Evolutionary conservation across 2,113 vertebrate species (phyloP).

Genomic region (Ophiodon elongatus): DNA sequence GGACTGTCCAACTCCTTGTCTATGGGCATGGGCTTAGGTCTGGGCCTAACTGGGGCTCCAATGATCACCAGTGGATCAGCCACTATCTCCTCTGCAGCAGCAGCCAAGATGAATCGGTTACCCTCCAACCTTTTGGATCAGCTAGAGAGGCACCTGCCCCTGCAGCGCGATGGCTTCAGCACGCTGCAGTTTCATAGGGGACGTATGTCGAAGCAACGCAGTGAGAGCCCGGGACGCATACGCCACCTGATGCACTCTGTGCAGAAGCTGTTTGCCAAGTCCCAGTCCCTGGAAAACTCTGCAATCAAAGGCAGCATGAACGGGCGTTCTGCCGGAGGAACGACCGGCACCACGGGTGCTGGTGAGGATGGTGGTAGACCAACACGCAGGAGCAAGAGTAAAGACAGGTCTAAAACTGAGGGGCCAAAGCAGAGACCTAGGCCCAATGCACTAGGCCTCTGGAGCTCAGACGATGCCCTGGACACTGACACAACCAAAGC

Average conservation of each 20-base stretch:
- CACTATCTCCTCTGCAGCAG: constrained; percentile 84
- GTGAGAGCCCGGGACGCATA: constrained; percentile 96
- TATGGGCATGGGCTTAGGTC: constrained; percentile 83
- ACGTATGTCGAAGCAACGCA: constrained; percentile 91
- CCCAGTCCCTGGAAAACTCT: constrained; percentile 91
- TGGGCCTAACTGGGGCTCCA: constrained; percentile 83
- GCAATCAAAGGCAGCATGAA: constrained; percentile 89
- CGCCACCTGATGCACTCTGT: constrained; percentile 98
- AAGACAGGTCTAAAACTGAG: constrained; percentile 94
- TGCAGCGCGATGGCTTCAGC: constrained; percentile 96
- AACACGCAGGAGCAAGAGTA: constrained; percentile 94
- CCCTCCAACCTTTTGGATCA: constrained; percentile 96
- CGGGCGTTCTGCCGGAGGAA: constrained; percentile 80
- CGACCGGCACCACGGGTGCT: constrained; percentile 38
- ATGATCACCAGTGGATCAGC: constrained; percentile 88
- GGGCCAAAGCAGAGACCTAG: constrained; percentile 90
- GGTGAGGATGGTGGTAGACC: constrained; percentile 88
- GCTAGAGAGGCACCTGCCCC: constrained; percentile 97
- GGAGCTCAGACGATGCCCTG: constrained; percentile 95
- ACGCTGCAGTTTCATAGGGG: constrained; percentile 95
- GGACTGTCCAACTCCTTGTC: constrained; percentile 81
- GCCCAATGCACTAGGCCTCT: constrained; percentile 87
- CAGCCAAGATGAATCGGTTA: constrained; percentile 89
- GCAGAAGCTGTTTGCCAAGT: constrained; percentile 93
- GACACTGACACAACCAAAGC: constrained; percentile 89